These are phyloP conservation scores for Norana najaformis DNA, from an alignment of 2,888 invertebrate genomes.

Conservation along the genomic window DNA sequence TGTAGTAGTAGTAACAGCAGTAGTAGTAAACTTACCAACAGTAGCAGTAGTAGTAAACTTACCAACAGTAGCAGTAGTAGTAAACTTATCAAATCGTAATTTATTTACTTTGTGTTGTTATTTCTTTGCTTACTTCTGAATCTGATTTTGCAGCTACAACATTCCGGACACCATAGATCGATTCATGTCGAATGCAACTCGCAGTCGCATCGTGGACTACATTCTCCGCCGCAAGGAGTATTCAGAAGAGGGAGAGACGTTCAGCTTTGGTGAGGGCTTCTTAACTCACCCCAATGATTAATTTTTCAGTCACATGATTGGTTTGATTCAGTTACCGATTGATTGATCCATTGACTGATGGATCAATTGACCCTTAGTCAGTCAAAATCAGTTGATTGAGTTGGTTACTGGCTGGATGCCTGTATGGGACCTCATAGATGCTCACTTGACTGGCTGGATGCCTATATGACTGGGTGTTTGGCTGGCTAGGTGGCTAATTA, in stretches of 20 bases:
- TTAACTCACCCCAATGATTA: background rate
- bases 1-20: too few species aligned
- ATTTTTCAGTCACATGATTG: background rate
- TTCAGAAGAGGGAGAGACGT: conserved; percentile 62
- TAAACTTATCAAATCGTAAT: background rate
- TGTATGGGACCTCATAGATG: too few species aligned
- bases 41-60: background rate
- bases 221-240: conserved; percentile 86
- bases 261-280: conserved; percentile 52
- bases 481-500: too few species aligned
- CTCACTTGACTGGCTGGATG: too few species aligned
- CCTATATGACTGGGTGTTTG: too few species aligned
- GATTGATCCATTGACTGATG: too few species aligned
- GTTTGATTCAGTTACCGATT: too few species aligned
- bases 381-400: too few species aligned
- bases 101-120: background rate
- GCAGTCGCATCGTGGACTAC: conserved; percentile 87
- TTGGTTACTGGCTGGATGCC: too few species aligned
- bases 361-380: too few species aligned
- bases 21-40: too few species aligned
- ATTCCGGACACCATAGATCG: conserved; percentile 71
- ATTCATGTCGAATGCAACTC: conserved; percentile 83
- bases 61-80: background rate
- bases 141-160: conserved; percentile 72
- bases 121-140: background rate